Conservation (phyloP, 1,140 invertebrate genomes). For the Lepidurus couesii region DNA sequence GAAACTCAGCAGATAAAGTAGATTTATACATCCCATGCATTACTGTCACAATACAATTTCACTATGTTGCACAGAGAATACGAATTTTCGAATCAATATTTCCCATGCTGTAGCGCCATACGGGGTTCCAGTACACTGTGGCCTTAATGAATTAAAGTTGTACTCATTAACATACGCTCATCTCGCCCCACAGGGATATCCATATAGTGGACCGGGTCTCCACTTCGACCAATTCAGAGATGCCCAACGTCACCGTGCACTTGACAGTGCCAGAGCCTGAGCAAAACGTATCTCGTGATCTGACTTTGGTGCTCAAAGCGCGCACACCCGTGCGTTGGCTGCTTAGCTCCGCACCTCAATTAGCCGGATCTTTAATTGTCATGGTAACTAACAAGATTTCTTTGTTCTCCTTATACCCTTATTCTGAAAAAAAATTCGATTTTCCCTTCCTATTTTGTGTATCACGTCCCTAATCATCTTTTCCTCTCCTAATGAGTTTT, state of each 20-base stretch:
- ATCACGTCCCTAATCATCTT: not conserved
- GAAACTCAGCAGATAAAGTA: no score
- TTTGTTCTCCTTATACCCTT: not conserved
- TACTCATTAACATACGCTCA: not conserved
- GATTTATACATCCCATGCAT: no score
- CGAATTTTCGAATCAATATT: no score
- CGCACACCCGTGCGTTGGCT: conserved; percentile 31
- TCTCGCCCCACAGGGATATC: conserved; percentile 23
- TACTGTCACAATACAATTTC: no score
- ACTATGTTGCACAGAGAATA: no score
- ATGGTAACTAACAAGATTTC: conserved; percentile 12
- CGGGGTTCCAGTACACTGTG: no score
- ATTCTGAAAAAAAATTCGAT: not conserved
- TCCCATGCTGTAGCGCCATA: no score
- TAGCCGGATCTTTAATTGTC: conserved; percentile 27
- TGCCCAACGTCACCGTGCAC: conserved; percentile 28
- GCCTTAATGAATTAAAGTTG: not conserved
- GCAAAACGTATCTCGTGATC: conserved; percentile 27
- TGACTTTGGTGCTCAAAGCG: conserved; percentile 34
- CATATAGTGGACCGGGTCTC: conserved; percentile 30
- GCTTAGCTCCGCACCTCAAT: conserved; percentile 26
- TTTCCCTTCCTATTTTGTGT: not conserved
- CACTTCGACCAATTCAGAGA: not conserved
- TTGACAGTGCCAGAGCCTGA: conserved; percentile 25
- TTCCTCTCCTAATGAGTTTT: not conserved